Evolutionary conservation across 2,113 vertebrate species (phyloP), one percentile per base, ranked within the genome.

Genomic region (Etheostoma cragini): DNA sequence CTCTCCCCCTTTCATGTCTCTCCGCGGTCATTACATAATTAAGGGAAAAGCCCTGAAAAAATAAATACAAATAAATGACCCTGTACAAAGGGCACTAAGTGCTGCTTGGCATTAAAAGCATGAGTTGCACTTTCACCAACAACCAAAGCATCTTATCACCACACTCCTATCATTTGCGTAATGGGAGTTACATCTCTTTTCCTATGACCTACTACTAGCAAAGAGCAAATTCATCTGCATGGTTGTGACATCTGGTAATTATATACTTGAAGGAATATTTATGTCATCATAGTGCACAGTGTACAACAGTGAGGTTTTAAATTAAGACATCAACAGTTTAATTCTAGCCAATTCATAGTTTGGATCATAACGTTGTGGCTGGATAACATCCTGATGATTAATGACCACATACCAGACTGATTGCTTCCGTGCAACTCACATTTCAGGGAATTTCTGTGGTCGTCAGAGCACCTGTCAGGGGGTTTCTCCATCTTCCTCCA

Each of bases 391-490:
- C 53, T 24, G 14, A 72, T 63, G 72, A 84, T 80, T 82, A 38
- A 74, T 38, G 52, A 54, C 60, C 26, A 12, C 42, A 69, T 78
- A 26, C 56, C 68, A 47, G 22, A 14, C 30, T 45, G 38, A 83
- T 42, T 21, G 76, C 60, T 84, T 69, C 52, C 16, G 24, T 63
- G 50, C 80, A 89, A 86, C 61, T 91, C 74, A 50, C 38, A 58
- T 87, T 85, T 87, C 89, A 76, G 72, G 58, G 88, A 87, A 87
- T 89, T 83, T 86, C 60, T 81, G 70, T 76, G 82, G 84, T 84
- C 74, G 64, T 88, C 85, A 85, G 66, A 81, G 75, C 35, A 15
- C 38, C 61, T 57, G 81, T 83, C 86, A 84, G 73, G 70, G 83
- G 53, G 53, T 38, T n/a, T 46, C 57, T 46, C 54, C 3, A 24